These are phyloP conservation scores for Corbicula japonica DNA, from an alignment of 2,888 invertebrate genomes.

Conservation along the genomic window DNA sequence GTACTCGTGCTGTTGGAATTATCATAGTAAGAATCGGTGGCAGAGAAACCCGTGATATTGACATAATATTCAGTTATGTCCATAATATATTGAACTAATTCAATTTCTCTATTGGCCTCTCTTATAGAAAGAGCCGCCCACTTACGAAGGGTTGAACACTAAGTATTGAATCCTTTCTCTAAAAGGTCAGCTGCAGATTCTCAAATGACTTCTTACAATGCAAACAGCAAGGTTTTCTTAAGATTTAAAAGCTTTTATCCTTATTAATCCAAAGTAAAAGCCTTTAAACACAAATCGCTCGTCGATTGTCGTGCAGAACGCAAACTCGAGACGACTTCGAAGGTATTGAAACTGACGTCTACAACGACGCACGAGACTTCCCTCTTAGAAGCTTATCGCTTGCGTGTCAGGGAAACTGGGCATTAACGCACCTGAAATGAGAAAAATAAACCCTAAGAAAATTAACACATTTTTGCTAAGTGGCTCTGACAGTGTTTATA, in stretches of 20 bases:
- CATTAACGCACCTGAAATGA: neutral
- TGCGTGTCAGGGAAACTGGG: neutral
- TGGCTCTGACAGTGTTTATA: too few relatives aligned
- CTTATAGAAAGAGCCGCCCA: neutral
- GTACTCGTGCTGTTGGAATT: slow-evolving; percentile 48
- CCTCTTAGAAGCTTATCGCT: neutral
- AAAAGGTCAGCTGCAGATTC: too few relatives aligned
- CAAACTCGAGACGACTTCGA: neutral
- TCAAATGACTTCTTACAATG: too few relatives aligned
- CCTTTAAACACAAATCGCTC: too few relatives aligned
- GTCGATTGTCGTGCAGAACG: slow-evolving; percentile 13
- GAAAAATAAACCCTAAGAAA: neutral
- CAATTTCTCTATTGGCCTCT: slow-evolving; percentile 7
- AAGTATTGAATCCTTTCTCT: too few relatives aligned
- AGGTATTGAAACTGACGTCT: neutral
- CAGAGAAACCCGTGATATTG: slow-evolving; percentile 47
- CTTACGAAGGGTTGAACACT: too few relatives aligned
- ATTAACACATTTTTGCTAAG: slow-evolving; percentile 3
- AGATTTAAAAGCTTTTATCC: too few relatives aligned
- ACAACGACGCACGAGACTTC: neutral
- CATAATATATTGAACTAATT: slow-evolving; percentile 41
- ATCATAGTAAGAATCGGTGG: slow-evolving; percentile 50
- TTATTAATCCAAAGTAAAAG: too few relatives aligned
- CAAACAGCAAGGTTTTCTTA: too few relatives aligned
- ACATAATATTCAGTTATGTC: slow-evolving; percentile 46